Evolutionary conservation across 2,888 invertebrate genomes (phyloP), one percentile per base, ranked within the genome.

Genomic region (Athalia cordata): DNA sequence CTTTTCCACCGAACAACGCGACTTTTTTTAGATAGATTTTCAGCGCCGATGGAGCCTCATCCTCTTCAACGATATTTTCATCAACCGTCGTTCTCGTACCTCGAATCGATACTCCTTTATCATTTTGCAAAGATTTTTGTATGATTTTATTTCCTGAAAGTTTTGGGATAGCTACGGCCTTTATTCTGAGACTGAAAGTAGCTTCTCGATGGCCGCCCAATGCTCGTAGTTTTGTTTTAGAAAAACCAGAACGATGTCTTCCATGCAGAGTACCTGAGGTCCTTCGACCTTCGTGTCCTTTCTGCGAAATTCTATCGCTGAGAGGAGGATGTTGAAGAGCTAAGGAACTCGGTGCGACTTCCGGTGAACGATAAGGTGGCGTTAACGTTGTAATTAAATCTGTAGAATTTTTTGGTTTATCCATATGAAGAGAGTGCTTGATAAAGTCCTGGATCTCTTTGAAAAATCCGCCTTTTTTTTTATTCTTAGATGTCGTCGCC

Each of bases 111-210:
- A 29, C 29, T 0, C 29, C 29, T 29, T 29, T 29, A 1, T 29
- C 29, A 29, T 29, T 29, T 29, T 29, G 29, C 29, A 2, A 29
- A 29, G 29, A 29, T 29, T 0, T 29, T 29, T 0, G 29, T 2
- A 29, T 29, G 1, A 29, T 29, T 29, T 29, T 29, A 29, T 29
- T 29, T 62, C 1, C 5, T 0, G 15, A 15, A 15, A 8, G 29
- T 49, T 29, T 57, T 13, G 59, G 72, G 59, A 72, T 13, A 3
- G 72, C 59, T 0, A 72, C 47, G 1, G 72, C 72, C 57, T 72
- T 72, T 8, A 72, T 72, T 8, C 47, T 57, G 9, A 72, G 59
- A 59, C 59, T 72, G 8, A 72, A 72, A 8, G 72, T 72, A 47
- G 72, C 72, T 3, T 72, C 72, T 7, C 15, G 57, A 29, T 29